phyloP scores from a whole-genome alignment of 2,797 vertebrate genomes.

The Pseudomugil gertrudae region DNA sequence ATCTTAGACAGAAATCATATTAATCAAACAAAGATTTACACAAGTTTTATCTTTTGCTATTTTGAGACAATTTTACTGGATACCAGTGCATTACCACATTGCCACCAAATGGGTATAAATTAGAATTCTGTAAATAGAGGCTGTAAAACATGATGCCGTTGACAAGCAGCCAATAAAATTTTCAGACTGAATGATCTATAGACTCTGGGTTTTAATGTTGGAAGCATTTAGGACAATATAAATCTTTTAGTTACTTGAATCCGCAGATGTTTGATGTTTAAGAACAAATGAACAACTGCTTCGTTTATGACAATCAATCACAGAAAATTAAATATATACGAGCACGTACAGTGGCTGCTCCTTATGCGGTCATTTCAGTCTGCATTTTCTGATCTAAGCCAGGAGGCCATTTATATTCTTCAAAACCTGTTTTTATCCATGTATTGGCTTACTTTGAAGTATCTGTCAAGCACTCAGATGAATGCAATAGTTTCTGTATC shows the following conservation, averaged over 20 bases:
- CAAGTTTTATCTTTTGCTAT: too few species aligned
- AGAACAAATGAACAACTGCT: background rate
- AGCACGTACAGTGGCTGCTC: background rate
- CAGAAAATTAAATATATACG: background rate
- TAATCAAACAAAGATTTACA: too few species aligned
- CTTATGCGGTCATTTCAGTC: slow-evolving; percentile 6
- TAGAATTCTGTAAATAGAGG: background rate
- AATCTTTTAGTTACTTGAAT: background rate
- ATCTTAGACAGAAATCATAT: too few species aligned
- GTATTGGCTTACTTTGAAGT: slow-evolving; percentile 38
- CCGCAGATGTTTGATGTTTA: background rate
- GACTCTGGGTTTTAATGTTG: background rate
- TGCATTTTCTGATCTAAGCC: slow-evolving; percentile 8
- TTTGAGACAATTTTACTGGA: too few species aligned
- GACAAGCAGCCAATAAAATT: background rate
- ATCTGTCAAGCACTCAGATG: slow-evolving; percentile 32
- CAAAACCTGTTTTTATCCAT: slow-evolving; percentile 42
- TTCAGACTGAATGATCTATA: background rate
- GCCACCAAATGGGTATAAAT: background rate
- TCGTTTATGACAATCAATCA: background rate
- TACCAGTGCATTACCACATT: too few species aligned
- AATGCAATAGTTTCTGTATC: slow-evolving; percentile 63
- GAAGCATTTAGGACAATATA: background rate
- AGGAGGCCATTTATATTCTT: slow-evolving; percentile 19
- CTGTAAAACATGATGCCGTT: background rate